Base-by-base conservation (phyloP, 2,888 invertebrate genomes). In the Bombylius discolor region DNA sequence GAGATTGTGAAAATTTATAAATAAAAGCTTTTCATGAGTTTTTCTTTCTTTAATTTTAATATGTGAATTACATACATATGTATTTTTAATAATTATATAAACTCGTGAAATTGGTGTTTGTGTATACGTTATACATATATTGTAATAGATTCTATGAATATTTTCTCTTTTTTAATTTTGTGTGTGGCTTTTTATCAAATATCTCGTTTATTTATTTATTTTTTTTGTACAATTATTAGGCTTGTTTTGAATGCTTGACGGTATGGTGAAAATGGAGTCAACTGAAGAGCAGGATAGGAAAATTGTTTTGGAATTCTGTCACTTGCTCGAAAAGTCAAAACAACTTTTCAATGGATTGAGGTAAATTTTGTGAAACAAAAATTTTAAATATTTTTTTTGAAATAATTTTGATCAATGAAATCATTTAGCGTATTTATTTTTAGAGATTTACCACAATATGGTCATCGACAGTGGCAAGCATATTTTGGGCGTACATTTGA, bases 401-500 rank as follows among this genome's bases (percentile, higher is more conserved):
- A 39, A 1, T n/a, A 33, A 13, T 42, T 42, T 11, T 3, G 36
- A 34, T 49, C 23, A 23, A 23, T 23, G 23, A 23, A 23, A 23
- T 44, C n/a, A n/a, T 45, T 7, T 45, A 14, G 5, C 4, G 11
- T 55, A 11, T 50, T 45, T 56, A 60, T 58, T 76, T 76, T n/a
- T 76, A 94, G 96, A 69, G 96, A 96, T 77, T 79, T 97, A 65
- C 96, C 97, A 46, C 94, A 94, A 73, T 95, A 95, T 76, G 96
- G 96, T 14, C 93, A 95, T 76, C 93, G 92, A 71, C 94, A 96
- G 74, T 97, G 96, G 96, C 95, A 96, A 77, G 87, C 91, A 13
- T 95, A 97, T 74, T 97, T 97, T 74, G 94, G 94, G 32, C 81
- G 94, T 64, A 95, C 96, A 34, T 97, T 97, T 76, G 97, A 97